Conservation (phyloP, 2,113 vertebrate genomes). For the Prunella himalayana region DNA sequence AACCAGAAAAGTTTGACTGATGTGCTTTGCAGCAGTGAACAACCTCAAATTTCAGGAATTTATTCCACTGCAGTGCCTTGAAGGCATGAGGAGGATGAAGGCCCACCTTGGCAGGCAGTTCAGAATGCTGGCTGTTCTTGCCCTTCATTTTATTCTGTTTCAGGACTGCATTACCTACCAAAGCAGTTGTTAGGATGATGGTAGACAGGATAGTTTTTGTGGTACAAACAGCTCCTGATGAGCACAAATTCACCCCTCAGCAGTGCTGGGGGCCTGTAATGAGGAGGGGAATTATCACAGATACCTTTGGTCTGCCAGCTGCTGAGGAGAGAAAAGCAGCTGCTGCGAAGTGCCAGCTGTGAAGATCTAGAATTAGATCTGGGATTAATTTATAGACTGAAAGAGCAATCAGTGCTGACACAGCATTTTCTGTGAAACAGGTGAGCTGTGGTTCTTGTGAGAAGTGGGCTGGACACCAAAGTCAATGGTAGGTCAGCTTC, state of each 20-base stretch:
- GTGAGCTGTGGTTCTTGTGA: background rate
- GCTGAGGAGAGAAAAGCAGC: background rate
- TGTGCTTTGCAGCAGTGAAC: background rate
- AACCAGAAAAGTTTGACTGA: background rate
- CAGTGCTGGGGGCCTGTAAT: accelerated
- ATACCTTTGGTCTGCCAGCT: background rate
- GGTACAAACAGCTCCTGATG: background rate
- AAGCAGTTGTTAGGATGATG: background rate
- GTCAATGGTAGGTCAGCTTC: background rate
- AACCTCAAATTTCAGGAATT: background rate
- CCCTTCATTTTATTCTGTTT: background rate
- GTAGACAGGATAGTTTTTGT: background rate
- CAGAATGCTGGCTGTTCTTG: background rate
- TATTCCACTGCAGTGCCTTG: background rate
- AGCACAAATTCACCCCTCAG: background rate
- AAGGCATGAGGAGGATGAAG: background rate
- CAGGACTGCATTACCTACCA: background rate
- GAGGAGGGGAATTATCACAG: background rate
- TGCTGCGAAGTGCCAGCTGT: background rate
- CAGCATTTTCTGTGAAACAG: background rate
- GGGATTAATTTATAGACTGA: background rate
- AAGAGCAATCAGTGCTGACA: background rate
- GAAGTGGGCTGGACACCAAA: background rate
- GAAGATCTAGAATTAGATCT: background rate
- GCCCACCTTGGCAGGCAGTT: background rate